Evolutionary conservation across 2,888 invertebrate genomes (phyloP).

Genomic region (Salticus scenicus): DNA sequence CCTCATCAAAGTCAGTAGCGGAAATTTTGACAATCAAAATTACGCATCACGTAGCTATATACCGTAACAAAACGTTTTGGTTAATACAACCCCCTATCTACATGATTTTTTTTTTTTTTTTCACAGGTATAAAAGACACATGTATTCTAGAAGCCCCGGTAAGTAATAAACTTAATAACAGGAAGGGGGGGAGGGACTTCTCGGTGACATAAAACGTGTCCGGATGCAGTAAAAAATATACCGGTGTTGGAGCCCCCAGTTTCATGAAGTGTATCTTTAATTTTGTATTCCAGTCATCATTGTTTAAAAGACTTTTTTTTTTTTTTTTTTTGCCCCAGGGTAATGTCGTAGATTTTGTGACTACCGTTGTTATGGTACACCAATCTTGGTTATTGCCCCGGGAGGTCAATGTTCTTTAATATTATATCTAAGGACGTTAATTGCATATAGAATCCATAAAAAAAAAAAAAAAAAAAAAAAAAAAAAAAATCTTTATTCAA

Average conservation of each 20-base stretch:
- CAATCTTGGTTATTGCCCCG: neutral
- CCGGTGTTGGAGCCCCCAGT: too few relatives aligned
- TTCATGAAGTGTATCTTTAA: neutral
- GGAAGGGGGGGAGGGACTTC: neutral
- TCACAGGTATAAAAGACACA: neutral
- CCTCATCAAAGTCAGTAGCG: neutral
- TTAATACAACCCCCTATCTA: neutral
- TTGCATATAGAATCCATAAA: too few relatives aligned
- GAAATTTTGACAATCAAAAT: neutral
- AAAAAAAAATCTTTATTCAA: too few relatives aligned
- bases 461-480: too few relatives aligned
- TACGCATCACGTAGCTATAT: neutral
- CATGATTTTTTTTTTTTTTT: neutral
- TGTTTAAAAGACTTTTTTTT: neutral
- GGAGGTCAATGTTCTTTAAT: neutral
- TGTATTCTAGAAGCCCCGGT: neutral
- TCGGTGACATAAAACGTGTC: too few relatives aligned
- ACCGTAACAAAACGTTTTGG: neutral
- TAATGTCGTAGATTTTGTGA: neutral
- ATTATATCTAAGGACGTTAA: too few relatives aligned
- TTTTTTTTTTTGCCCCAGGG: neutral
- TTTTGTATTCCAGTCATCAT: neutral
- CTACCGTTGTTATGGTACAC: neutral
- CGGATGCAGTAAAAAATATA: too few relatives aligned
- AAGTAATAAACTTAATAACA: neutral